Evolutionary conservation across 2,888 invertebrate genomes (phyloP), one percentile per base, ranked within the genome.

Genomic region (Amphipoea oculea): DNA sequence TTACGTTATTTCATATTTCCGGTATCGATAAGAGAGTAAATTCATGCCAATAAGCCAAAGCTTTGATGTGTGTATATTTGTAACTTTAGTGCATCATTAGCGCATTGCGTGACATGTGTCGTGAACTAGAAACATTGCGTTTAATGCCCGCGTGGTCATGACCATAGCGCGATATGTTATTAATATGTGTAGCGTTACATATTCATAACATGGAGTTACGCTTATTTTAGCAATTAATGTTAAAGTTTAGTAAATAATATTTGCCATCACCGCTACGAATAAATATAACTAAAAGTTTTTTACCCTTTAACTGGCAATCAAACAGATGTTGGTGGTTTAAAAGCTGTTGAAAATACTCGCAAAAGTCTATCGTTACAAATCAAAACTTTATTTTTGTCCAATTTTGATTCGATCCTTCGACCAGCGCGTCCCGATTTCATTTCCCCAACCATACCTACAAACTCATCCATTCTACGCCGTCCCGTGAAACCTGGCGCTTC

Each of bases 401-500:
- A 14, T 42, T 75, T 81, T 42, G 11, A 29, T 62, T 68, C 5
- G 0, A 29, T 73, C 3, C 42, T 36, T 5, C 7, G 3, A 40
- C 11, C 23, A 45, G n/a, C 29, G 40, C 7, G 63, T 60, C 14
- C 51, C n/a, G 45, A n/a, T 63, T 76, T 70, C 40, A 40, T 62
- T 57, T 67, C 11, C 57, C 54, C n/a, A 70, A n/a, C 42, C 6
- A 42, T 14, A 23, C 77, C 60, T 63, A 40, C 23, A 29, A 4
- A 29, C 60, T 66, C 48, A 76, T 65, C 7, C 29, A 75, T 78
- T 51, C 66, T 45, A 68, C 12, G 11, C 17, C n/a, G 3, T 14
- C 57, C 36, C 51, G 36, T 76, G 62, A 79, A 76, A 57, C 78
- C 54, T 48, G 51, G 17, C 82, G 73, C n/a, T 70, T 40, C 51